Conservation (phyloP, 2,888 invertebrate genomes). For the Trichogramma dendrolimi region DNA sequence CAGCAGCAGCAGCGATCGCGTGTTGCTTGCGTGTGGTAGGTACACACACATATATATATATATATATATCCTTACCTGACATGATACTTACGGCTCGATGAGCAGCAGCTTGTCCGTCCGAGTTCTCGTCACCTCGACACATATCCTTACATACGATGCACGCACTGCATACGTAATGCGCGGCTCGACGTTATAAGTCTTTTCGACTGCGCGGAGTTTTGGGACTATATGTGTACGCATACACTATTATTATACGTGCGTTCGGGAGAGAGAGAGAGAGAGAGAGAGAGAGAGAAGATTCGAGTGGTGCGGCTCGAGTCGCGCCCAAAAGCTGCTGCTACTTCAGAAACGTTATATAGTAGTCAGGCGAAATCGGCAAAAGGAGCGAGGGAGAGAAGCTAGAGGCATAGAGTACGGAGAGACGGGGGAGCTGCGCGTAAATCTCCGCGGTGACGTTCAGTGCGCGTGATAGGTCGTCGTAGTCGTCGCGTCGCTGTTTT, state of each 20-base stretch:
- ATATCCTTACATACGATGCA: too few species aligned
- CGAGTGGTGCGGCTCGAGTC: background rate
- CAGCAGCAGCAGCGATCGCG: too few species aligned
- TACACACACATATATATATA: too few species aligned
- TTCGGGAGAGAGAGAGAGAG: slow-evolving; percentile 12
- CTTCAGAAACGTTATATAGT: background rate
- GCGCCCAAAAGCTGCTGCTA: background rate
- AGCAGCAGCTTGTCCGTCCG: background rate
- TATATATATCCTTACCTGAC: too few species aligned
- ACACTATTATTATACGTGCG: background rate
- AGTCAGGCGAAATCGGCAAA: background rate
- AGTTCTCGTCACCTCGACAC: slow-evolving; percentile 8
- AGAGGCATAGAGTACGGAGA: background rate
- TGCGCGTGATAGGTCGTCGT: slow-evolving; percentile 12
- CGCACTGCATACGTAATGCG: too few species aligned
- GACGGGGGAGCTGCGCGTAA: background rate
- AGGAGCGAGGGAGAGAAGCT: background rate
- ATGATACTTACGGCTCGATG: background rate
- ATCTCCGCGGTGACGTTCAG: slow-evolving; percentile 19
- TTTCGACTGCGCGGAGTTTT: too few species aligned
- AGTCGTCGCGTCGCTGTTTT: slow-evolving; percentile 1
- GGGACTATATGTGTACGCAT: background rate
- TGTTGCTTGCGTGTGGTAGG: too few species aligned
- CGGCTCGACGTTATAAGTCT: too few species aligned
- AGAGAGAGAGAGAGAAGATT: slow-evolving; percentile 6